phyloP scores from a whole-genome alignment of 2,113 vertebrate genomes.

The Corythaixoides concolor region DNA sequence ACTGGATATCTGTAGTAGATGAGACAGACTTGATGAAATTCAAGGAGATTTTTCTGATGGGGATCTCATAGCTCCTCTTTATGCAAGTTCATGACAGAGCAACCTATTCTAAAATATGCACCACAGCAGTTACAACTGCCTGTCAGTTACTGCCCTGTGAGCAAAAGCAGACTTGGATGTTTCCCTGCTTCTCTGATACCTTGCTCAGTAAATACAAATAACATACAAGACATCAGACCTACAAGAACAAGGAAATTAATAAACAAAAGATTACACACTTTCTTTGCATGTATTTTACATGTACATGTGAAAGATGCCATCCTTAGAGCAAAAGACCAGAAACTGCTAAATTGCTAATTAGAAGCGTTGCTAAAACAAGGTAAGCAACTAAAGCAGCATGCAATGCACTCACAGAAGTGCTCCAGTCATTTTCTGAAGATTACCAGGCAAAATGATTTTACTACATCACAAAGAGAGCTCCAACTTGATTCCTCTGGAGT shows the following conservation, averaged over 20 bases:
- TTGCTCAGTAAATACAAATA: neutral
- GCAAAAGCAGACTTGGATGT: neutral
- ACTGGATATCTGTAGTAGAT: neutral
- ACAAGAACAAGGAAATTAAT: neutral
- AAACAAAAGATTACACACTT: neutral
- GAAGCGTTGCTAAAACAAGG: neutral
- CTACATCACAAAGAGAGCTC: neutral
- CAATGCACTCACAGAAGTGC: neutral
- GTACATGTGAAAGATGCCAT: neutral
- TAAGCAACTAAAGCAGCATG: neutral
- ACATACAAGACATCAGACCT: neutral
- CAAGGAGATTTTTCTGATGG: neutral
- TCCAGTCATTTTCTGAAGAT: neutral
- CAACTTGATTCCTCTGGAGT: neutral
- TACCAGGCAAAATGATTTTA: neutral
- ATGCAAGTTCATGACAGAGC: neutral
- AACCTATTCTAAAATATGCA: neutral
- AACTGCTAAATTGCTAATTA: neutral
- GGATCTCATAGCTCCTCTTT: neutral
- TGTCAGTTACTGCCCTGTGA: neutral
- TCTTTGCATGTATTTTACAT: neutral
- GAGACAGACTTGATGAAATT: neutral
- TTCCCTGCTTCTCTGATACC: neutral
- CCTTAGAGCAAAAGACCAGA: neutral
- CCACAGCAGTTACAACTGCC: neutral